These are phyloP conservation scores for Pomacea maculata DNA, from an alignment of 1,140 invertebrate genomes.

Conservation along the genomic window DNA sequence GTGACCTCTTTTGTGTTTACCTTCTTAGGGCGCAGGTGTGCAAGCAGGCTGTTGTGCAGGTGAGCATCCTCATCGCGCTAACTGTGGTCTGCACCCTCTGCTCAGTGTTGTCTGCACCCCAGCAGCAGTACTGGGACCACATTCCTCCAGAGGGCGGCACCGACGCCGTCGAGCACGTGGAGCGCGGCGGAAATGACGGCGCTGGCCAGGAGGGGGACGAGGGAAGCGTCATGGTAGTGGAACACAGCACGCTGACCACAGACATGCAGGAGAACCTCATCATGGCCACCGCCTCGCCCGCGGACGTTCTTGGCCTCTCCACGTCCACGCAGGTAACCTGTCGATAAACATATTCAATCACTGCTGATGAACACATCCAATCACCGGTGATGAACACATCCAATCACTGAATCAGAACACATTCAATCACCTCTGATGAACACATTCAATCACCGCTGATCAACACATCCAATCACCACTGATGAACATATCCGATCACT, in stretches of 20 bases:
- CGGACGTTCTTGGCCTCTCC: conserved; percentile 4
- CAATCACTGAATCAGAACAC: too few relatives aligned
- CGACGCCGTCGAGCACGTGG: background rate
- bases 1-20: too few relatives aligned
- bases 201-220: background rate
- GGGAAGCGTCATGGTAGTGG: too few relatives aligned
- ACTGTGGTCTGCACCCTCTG: background rate
- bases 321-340: conserved; percentile 1
- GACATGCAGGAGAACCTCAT: conserved; percentile 16
- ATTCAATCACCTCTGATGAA: too few relatives aligned
- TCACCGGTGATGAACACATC: background rate
- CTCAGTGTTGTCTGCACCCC: conserved; percentile 2
- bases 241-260: background rate
- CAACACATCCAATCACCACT: too few relatives aligned
- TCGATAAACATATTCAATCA: background rate
- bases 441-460: too few relatives aligned
- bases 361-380: background rate
- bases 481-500: too few relatives aligned
- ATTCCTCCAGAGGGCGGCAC: background rate
- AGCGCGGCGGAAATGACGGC: background rate
- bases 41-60: too few relatives aligned
- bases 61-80: background rate
- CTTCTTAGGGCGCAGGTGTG: too few relatives aligned
- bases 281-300: conserved; percentile 12
- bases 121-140: background rate